These are phyloP conservation scores for Gila robusta DNA, from an alignment of 2,797 vertebrate species.

Conservation along the genomic window DNA sequence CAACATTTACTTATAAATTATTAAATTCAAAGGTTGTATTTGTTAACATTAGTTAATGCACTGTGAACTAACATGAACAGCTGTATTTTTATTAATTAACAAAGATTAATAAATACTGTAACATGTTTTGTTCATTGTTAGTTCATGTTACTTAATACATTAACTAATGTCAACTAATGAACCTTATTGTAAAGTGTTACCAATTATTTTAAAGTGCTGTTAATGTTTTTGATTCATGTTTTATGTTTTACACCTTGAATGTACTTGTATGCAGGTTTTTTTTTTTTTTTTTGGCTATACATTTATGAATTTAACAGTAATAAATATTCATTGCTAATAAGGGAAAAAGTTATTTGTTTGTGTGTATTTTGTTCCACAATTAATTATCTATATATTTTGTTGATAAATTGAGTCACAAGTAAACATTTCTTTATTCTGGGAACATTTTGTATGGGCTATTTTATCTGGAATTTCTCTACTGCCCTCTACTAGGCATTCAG, in stretches of 20 bases:
- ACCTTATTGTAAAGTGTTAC: not conserved
- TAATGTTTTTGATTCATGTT: not conserved
- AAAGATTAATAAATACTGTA: too few relatives aligned
- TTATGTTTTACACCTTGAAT: not conserved
- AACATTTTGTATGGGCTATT: not conserved
- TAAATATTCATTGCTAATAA: not conserved
- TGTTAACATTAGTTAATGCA: too few relatives aligned
- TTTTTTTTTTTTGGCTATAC: not conserved
- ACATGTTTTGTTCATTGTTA: too few relatives aligned
- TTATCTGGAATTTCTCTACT: not conserved
- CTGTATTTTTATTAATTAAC: too few relatives aligned
- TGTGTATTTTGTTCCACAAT: not conserved
- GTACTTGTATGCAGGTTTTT: not conserved
- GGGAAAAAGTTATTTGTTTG: not conserved
- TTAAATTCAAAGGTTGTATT: too few relatives aligned
- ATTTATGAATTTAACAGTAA: not conserved
- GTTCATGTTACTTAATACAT: too few relatives aligned
- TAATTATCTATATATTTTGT: not conserved
- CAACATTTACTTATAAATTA: too few relatives aligned
- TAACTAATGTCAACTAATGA: too few relatives aligned
- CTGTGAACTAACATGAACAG: too few relatives aligned
- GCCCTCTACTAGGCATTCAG: constrained; percentile 13
- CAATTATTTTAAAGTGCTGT: not conserved
- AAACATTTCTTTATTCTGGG: not conserved
- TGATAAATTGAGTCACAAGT: too few relatives aligned